Conservation (phyloP, 2,797 vertebrate species). For the Poecilia velifera region DNA sequence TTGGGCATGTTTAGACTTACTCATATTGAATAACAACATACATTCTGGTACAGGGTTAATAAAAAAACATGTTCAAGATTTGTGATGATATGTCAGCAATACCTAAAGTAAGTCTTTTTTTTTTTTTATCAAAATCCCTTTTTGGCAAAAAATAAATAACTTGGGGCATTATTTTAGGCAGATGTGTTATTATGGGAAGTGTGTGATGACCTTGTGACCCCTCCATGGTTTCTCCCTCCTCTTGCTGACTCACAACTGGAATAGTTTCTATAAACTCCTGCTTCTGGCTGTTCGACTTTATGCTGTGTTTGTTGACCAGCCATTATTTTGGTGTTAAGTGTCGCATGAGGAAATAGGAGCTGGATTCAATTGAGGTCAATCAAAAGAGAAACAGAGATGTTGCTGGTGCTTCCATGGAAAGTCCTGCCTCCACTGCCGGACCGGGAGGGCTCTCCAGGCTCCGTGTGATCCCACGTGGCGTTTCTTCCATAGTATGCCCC, state of each 20-base stretch:
- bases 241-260: background rate
- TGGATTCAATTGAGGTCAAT: background rate
- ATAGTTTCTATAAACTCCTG: background rate
- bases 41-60: background rate
- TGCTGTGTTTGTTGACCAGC: background rate
- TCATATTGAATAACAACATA: background rate
- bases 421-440: background rate
- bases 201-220: background rate
- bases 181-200: background rate
- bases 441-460: background rate
- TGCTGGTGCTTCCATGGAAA: background rate
- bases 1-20: background rate
- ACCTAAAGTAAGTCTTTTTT: too few relatives aligned
- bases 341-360: background rate
- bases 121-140: too few relatives aligned
- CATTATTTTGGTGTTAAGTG: too few relatives aligned
- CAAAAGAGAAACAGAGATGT: background rate
- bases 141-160: too few relatives aligned
- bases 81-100: background rate
- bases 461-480: slow-evolving; percentile 2
- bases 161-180: too few relatives aligned
- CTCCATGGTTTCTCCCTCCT: background rate
- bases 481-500: slow-evolving; percentile 14
- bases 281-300: background rate
- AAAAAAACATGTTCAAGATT: background rate